Evolutionary conservation across 2,888 invertebrate species (phyloP), one percentile per base, ranked within the genome.

Genomic region (Drosophila pseudotakahashii): DNA sequence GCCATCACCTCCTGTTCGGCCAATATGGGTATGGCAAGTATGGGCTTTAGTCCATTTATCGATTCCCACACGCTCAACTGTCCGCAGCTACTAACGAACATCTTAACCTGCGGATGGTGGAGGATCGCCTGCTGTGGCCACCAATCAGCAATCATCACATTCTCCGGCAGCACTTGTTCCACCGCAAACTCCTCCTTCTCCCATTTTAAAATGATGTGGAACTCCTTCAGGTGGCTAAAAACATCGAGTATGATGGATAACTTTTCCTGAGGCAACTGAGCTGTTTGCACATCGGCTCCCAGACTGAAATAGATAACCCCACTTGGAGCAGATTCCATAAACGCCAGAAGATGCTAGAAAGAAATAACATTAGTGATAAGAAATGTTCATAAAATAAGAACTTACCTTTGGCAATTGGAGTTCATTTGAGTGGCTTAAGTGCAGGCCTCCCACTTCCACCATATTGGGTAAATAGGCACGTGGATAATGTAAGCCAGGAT

Each of bases 61-160:
- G 94, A 92, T 85, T 94, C 94, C 71, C 93, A 93, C 11, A 93
- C 91, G 68, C 94, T 94, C 78, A 94, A 92, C 48, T 94, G 90
- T 0, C 94, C 94, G 32, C 94, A 94, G 78, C 94, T 93, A 9
- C 94, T 94, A 66, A 95, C 93, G 73, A 94, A 94, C 0, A 93
- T 82, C 74, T 92, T 93, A 1, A 94, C 91, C 62, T 93, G 94
- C 2, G 92, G 91, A 89, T 94, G 94, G 2, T 92, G 93, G 67
- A 92, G 78, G 59, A 92, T 88, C 6, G 90, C 90, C 58, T 91
- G 90, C 68, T 92, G 92, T 0, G 92, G 92, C 77, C 90, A 89
- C 92, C 92, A 92, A 13, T 89, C 84, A 13, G 79, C 88, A 45
- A 90, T 80, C 76, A 91, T 86, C 0, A 94, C 90, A 74, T 93